Evolutionary conservation across 53 echinoderm and acorn worm species (phyloP), one percentile per base, ranked within the genome.

Genomic region (Holothuria leucospilota): DNA sequence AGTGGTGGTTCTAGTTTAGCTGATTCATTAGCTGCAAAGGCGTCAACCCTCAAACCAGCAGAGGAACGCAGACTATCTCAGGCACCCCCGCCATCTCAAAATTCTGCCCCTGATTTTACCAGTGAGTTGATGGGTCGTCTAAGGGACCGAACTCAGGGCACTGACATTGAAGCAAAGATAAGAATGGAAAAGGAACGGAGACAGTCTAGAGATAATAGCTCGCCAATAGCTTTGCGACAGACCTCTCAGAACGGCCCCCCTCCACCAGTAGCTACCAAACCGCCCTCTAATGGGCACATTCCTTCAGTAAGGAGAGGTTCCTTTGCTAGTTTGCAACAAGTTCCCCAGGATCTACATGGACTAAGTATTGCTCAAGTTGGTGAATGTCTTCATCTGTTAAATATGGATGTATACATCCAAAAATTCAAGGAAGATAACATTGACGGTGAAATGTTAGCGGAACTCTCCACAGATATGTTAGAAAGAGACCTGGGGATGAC

Each of bases 311-410:
- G 71, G 69, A 30, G 73, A 68, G 83, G 87, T 58, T 39, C 82
- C 84, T 30, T 91, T 84, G 68, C 75, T 85, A 15, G 64, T 68
- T 75, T 89, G 81, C 21, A 63, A 71, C 89, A 92, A 8, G 92
- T 98, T 12, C 98, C 98, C 26, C 82, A 38, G 23, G 81, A 98
- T 49, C 70, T 98, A 6, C 81, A 81, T n/a, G 82, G 88, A 10
- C 88, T 98, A 11, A 93, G 91, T 12, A 88, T 98, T n/a, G 87
- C 91, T 5, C 92, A 98, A 64, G 90, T 98, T 40, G 71, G 90
- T 8, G 86, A 95, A 64, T 95, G 92, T 56, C 84, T 98, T 27
- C 81, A 84, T 39, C 77, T 95, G 20, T 74, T 98, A 71, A 95
- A 92, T 65, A 64, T 98, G 81, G 90, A 89, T 9, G 89, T 95